phyloP scores from a whole-genome alignment of 2,113 vertebrate genomes.

The Bos indicus region DNA sequence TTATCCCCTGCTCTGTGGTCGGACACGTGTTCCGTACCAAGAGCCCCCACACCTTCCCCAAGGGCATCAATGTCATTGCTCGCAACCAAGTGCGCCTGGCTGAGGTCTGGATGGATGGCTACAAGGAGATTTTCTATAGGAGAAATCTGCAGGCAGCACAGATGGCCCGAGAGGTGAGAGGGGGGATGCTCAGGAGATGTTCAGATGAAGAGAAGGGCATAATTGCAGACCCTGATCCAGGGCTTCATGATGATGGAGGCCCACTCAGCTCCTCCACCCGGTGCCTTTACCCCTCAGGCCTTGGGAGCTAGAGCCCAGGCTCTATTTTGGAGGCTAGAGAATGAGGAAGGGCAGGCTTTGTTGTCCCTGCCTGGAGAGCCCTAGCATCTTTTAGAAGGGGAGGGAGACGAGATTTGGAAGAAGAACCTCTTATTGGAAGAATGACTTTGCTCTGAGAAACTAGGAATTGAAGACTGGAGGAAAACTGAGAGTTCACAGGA shows the following conservation, averaged over 20 bases:
- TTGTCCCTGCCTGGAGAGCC: neutral
- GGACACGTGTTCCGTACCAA: slow-evolving; percentile 97
- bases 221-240: neutral
- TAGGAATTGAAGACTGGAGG: neutral
- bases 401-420: neutral
- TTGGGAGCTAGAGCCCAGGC: neutral
- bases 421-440: neutral
- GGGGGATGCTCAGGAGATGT: fast-evolving
- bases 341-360: neutral
- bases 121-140: slow-evolving; percentile 93
- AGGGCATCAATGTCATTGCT: slow-evolving; percentile 93
- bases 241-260: neutral
- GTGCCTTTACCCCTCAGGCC: neutral
- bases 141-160: slow-evolving; percentile 88
- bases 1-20: slow-evolving; percentile 96
- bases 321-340: neutral
- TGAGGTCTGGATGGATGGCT: slow-evolving; percentile 97
- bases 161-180: slow-evolving; percentile 89
- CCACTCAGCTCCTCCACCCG: neutral
- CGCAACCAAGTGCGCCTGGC: slow-evolving; percentile 96
- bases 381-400: neutral
- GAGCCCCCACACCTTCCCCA: slow-evolving; percentile 97
- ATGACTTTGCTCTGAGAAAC: neutral
- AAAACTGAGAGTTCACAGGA: neutral
- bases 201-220: neutral